Percentiles rank a stretch among this genome's conserved stretches.
phyloP scores from a whole-genome alignment of 2,797 vertebrate genomes.

The Anabas testudineus region DNA sequence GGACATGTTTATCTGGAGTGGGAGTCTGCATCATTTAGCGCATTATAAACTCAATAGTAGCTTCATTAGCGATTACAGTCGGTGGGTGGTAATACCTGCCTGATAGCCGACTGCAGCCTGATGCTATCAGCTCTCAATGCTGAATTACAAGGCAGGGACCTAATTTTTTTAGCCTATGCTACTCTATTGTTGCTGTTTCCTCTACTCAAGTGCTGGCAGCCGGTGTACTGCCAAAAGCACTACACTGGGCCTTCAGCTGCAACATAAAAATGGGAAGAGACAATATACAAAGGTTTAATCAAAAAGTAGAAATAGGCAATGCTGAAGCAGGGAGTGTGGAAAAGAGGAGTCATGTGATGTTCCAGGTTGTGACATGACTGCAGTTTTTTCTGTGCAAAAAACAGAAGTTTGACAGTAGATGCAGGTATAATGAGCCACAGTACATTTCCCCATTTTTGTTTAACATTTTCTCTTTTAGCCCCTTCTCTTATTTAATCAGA shows the following conservation, averaged over 20 bases:
- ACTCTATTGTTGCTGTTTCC: constrained; percentile 73
- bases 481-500: no score
- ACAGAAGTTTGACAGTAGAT: constrained; percentile 5
- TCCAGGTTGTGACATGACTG: constrained; percentile 7
- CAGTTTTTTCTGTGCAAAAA: not conserved
- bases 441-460: not conserved
- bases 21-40: constrained; percentile 87
- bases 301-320: constrained; percentile 49
- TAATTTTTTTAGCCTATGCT: constrained; percentile 79
- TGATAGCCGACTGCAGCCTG: constrained; percentile 77
- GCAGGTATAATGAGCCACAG: not conserved
- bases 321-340: constrained; percentile 6
- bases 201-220: constrained; percentile 64
- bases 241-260: constrained; percentile 64
- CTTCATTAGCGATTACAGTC: constrained; percentile 88
- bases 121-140: constrained; percentile 81
- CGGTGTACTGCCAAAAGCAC: constrained; percentile 63
- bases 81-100: constrained; percentile 86
- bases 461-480: not conserved
- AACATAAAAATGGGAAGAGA: constrained; percentile 68
- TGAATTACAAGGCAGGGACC: constrained; percentile 81
- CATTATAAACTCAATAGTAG: constrained; percentile 87
- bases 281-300: constrained; percentile 71
- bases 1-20: constrained; percentile 87
- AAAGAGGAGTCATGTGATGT: constrained; percentile 15